Conservation (phyloP, 2,113 vertebrate species). For the Brevimyrus niger region DNA sequence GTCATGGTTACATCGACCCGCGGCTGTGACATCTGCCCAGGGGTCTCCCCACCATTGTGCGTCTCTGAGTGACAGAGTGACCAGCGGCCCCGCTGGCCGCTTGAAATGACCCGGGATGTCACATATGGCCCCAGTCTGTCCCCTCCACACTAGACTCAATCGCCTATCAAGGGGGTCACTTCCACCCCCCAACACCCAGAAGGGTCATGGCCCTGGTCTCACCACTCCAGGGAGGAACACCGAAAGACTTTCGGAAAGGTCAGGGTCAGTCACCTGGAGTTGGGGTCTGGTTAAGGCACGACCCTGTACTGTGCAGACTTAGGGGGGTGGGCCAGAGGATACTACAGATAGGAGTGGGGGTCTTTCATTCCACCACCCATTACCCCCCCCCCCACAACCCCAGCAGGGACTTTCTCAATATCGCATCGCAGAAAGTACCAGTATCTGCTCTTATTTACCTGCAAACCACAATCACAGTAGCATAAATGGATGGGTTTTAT, state of each 20-base stretch:
- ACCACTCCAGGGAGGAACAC: constrained; percentile 2
- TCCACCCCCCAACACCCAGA: constrained; percentile 12
- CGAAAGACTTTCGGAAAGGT: constrained; percentile 31
- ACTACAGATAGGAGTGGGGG: background rate
- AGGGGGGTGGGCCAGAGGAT: background rate
- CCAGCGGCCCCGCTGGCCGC: background rate
- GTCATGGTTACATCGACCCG: constrained; percentile 19
- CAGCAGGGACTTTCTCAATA: background rate
- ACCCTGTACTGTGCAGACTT: background rate
- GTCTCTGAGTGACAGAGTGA: background rate
- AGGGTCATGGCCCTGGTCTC: constrained; percentile 34
- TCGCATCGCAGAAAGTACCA: background rate
- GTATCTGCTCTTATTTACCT: constrained; percentile 1
- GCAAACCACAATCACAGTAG: background rate
- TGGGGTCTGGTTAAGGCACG: constrained; percentile 20
- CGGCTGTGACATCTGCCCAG: constrained; percentile 23
- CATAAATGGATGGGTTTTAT: background rate
- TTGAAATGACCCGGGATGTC: constrained; percentile 1
- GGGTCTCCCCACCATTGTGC: background rate
- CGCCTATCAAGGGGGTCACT: background rate
- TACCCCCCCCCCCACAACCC: no score
- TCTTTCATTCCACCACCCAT: constrained; percentile 7
- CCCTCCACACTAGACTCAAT: constrained; percentile 21
- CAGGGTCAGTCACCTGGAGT: constrained; percentile 36
- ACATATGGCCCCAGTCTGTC: constrained; percentile 23